phyloP scores from a whole-genome alignment of 2,113 vertebrate species.

The Rhinichthys klamathensis region DNA sequence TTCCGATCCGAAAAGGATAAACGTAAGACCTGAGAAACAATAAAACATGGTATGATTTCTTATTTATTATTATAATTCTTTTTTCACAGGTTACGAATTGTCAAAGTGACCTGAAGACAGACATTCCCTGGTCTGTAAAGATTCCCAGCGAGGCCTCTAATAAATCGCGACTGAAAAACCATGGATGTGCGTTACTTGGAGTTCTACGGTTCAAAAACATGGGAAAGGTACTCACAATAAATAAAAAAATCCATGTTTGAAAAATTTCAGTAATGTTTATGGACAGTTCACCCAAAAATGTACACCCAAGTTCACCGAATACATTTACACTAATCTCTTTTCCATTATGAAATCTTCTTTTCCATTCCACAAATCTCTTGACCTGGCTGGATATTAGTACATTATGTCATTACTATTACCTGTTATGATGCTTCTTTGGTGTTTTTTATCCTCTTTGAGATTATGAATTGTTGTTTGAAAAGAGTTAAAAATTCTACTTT shows the following conservation, averaged over 20 bases:
- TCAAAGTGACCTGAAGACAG: background rate
- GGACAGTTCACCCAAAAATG: too few relatives aligned
- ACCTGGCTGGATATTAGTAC: too few relatives aligned
- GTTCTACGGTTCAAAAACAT: background rate
- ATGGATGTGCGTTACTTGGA: background rate
- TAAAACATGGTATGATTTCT: background rate
- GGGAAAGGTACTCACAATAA: background rate
- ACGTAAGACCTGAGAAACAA: background rate
- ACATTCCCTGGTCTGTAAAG: background rate
- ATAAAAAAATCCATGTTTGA: background rate
- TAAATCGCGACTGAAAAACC: background rate
- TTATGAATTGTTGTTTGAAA: background rate
- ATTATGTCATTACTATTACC: background rate
- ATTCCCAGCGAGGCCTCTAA: background rate
- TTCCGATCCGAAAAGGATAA: background rate
- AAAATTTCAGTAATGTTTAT: background rate
- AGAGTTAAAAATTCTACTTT: background rate
- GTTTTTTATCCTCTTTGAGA: background rate
- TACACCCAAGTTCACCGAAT: background rate
- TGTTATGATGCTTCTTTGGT: background rate
- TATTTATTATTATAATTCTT: background rate
- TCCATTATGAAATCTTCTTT: too few relatives aligned
- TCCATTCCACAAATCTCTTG: too few relatives aligned
- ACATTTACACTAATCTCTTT: too few relatives aligned
- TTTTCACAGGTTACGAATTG: background rate